These are phyloP conservation scores for Brachypodius melanocephalos DNA, from an alignment of 2,113 vertebrate genomes.

Conservation along the genomic window DNA sequence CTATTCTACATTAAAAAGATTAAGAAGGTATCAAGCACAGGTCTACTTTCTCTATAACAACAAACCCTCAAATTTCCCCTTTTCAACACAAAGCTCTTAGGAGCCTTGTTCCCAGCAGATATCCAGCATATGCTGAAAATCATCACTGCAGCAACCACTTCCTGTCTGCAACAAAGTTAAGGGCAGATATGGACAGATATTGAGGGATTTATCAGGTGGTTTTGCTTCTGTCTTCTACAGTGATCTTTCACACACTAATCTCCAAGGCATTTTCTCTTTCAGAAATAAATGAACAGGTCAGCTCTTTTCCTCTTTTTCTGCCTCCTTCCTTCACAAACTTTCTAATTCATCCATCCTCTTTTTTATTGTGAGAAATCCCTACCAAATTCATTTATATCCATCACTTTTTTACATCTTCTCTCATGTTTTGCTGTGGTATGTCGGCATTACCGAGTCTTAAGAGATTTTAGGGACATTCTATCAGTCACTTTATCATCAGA, in stretches of 20 bases:
- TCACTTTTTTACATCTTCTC: not conserved
- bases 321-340: not conserved
- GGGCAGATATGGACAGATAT: not conserved
- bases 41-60: not conserved
- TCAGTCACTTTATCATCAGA: constrained; percentile 12
- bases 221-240: not conserved
- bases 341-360: not conserved
- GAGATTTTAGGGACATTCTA: constrained; percentile 24
- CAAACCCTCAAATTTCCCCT: not conserved
- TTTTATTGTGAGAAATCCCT: not conserved
- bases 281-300: not conserved
- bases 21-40: not conserved
- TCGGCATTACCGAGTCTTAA: not conserved
- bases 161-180: not conserved
- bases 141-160: not conserved
- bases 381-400: not conserved
- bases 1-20: not conserved
- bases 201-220: not conserved
- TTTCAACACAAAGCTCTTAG: not conserved
- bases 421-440: not conserved
- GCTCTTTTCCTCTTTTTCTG: not conserved
- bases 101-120: not conserved
- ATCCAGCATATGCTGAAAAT: not conserved
- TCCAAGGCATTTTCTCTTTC: not conserved
- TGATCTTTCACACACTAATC: not conserved